Evolutionary conservation across 2,113 vertebrate genomes (phyloP).

Genomic region (Cololabis saira): DNA sequence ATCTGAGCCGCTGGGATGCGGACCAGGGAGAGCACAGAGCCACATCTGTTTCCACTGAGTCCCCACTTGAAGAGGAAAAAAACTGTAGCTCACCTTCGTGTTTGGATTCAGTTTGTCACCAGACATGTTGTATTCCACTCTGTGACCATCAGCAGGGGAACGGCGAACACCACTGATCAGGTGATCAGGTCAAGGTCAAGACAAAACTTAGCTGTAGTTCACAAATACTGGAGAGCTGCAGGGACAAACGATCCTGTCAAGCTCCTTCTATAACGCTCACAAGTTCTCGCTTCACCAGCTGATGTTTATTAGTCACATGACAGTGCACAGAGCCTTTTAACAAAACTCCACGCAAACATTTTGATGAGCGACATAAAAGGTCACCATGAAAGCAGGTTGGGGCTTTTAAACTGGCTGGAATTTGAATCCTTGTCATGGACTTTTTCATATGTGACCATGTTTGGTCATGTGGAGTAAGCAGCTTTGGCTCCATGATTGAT

Average conservation of each 20-base stretch:
- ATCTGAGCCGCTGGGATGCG: slow-evolving; percentile 37
- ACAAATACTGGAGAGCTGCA: not conserved
- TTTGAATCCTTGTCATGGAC: slow-evolving; percentile 52
- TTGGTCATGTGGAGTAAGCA: slow-evolving; percentile 85
- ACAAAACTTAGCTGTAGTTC: not conserved
- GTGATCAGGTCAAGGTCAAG: too few species aligned
- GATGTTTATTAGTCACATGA: slow-evolving; percentile 3
- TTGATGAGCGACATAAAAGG: slow-evolving; percentile 44
- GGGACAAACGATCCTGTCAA: not conserved
- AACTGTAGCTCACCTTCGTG: slow-evolving; percentile 13
- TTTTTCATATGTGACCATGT: slow-evolving; percentile 87
- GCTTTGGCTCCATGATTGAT: slow-evolving; percentile 65
- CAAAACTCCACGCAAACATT: slow-evolving; percentile 39
- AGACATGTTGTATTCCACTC: not conserved
- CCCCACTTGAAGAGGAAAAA: not conserved
- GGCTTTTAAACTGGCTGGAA: slow-evolving; percentile 61
- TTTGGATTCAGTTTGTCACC: slow-evolving; percentile 10
- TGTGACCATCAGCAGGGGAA: too few species aligned
- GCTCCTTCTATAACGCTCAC: too few species aligned
- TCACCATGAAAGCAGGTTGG: slow-evolving; percentile 33
- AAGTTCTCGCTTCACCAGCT: not conserved
- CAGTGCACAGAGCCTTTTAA: slow-evolving; percentile 4
- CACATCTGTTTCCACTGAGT: slow-evolving; percentile 48
- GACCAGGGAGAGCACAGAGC: slow-evolving; percentile 50
- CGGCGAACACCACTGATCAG: too few species aligned